These are phyloP conservation scores for Cherax destructor DNA, from an alignment of 1,140 invertebrate species.

Conservation along the genomic window DNA sequence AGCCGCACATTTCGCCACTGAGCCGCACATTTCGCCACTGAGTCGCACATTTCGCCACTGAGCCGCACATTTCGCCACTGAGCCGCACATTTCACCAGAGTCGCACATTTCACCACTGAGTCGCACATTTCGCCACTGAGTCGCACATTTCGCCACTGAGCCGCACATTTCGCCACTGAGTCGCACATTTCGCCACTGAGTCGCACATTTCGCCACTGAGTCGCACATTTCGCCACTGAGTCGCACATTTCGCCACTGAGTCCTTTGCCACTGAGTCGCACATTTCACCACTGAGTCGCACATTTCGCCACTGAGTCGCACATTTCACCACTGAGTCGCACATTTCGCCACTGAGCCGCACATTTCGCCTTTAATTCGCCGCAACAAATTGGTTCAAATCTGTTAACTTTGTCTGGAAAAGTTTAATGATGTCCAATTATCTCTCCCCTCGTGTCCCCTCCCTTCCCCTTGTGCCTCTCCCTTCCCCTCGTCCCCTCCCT, in stretches of 20 bases:
- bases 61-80: neutral
- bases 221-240: no score
- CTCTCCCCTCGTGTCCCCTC: no score
- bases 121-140: no score
- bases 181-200: neutral
- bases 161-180: neutral
- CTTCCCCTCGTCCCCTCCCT: neutral
- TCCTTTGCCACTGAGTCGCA: no score
- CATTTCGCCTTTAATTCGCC: neutral
- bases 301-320: neutral
- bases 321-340: neutral
- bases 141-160: neutral
- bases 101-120: no score
- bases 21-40: neutral
- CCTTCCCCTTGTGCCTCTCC: neutral
- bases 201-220: neutral
- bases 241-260: no score
- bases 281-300: no score
- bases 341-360: neutral
- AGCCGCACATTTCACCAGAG: no score
- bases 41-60: neutral
- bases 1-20: neutral
- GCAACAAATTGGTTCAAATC: conserved; percentile 17
- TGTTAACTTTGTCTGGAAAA: neutral
- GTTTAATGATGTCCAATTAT: conserved; percentile 8